Percentiles rank a stretch among this genome's conserved stretches.
Evolutionary conservation across 2,113 vertebrate species (phyloP).

Genomic region (Prietella phreatophila): DNA sequence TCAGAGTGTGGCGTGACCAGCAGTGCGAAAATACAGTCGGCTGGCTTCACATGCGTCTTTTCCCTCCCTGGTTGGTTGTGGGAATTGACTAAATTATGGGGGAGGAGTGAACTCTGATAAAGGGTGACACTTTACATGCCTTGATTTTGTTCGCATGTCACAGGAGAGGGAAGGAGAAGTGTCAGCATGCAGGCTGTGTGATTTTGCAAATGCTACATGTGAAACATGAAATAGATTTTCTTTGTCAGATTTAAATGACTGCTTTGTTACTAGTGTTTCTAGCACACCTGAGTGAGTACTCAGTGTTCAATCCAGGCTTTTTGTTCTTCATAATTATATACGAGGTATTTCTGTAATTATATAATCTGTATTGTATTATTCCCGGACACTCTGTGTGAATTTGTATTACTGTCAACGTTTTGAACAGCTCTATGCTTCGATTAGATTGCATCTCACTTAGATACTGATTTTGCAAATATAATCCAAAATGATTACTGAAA

Average conservation of each 20-base stretch:
- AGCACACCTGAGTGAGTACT: not conserved
- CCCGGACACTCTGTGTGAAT: not conserved
- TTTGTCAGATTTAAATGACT: not conserved
- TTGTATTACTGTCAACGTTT: not conserved
- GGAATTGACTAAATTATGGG: no score
- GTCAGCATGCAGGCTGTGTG: not conserved
- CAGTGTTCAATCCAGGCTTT: not conserved
- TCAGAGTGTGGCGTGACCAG: not conserved
- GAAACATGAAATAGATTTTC: not conserved
- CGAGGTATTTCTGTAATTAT: no score
- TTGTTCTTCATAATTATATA: not conserved
- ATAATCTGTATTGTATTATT: not conserved
- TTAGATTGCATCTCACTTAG: not conserved
- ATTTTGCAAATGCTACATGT: not conserved
- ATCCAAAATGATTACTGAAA: not conserved
- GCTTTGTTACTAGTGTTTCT: not conserved
- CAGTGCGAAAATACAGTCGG: not conserved
- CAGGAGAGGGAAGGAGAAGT: not conserved
- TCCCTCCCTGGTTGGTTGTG: not conserved
- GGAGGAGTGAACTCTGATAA: not conserved
- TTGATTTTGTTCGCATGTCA: not conserved
- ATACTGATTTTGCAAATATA: not conserved
- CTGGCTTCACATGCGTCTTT: not conserved
- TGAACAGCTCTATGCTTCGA: not conserved
- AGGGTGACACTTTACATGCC: not conserved